A percentile compares a stretch with the other conserved stretches of the same genome.
phyloP scores from a whole-genome alignment of 2,888 invertebrate genomes.

The Dicyrtomina minuta region DNA sequence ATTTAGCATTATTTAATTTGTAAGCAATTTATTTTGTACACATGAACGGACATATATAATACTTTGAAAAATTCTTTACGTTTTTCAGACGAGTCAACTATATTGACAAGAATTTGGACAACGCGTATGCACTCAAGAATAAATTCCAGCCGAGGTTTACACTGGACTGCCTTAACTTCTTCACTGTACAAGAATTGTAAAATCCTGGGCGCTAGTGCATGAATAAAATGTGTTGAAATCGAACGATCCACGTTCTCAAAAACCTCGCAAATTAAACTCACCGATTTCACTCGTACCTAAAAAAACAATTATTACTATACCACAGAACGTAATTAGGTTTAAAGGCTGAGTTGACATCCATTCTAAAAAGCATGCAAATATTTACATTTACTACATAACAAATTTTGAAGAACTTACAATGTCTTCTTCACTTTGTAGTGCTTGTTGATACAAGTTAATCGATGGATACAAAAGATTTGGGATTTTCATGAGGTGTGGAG shows the following conservation, averaged over 20 bases:
- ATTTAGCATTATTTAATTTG: too few species aligned
- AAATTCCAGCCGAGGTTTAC: slow-evolving; percentile 70
- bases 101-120: slow-evolving; percentile 60
- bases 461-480: slow-evolving; percentile 86
- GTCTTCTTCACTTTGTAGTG: slow-evolving; percentile 65
- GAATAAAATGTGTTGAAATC: slow-evolving; percentile 77
- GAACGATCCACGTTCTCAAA: slow-evolving; percentile 71
- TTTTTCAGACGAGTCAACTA: slow-evolving; percentile 73
- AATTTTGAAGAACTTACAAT: slow-evolving; percentile 59
- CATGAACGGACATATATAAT: too few species aligned
- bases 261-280: slow-evolving; percentile 75
- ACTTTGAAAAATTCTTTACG: too few species aligned
- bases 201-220: slow-evolving; percentile 74
- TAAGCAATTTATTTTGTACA: too few species aligned
- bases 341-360: too few species aligned
- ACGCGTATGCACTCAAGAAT: slow-evolving; percentile 65
- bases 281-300: slow-evolving; percentile 73
- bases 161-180: slow-evolving; percentile 63
- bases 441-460: slow-evolving; percentile 86
- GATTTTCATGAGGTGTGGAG: slow-evolving; percentile 72
- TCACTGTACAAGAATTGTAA: slow-evolving; percentile 73
- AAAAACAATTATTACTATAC: slow-evolving; percentile 38
- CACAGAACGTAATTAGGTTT: too few species aligned
- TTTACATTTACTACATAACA: too few species aligned
- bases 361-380: not conserved